A percentile compares a stretch with the other conserved stretches of the same genome.
Conservation (phyloP, 2,888 invertebrate genomes). For the Torymus tubicola region DNA sequence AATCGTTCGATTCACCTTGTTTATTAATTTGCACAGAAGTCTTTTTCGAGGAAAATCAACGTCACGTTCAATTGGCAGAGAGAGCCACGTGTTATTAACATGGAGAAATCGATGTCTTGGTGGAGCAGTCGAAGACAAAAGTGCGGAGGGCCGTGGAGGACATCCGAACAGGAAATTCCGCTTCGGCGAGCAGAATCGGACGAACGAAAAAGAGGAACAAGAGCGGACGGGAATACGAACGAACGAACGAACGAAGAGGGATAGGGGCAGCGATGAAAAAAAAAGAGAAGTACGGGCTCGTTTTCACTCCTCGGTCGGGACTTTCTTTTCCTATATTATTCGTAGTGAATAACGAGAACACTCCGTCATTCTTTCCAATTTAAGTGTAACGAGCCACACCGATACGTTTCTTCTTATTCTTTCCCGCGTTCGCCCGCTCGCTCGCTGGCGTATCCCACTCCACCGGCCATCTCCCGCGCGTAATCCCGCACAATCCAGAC, state of each 20-base stretch:
- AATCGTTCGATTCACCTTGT: conserved; percentile 21
- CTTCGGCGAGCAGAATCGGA: conserved; percentile 59
- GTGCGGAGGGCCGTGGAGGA: conserved; percentile 18
- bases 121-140: conserved; percentile 11
- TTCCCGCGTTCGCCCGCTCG: conserved; percentile 64
- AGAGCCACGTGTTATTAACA: neutral
- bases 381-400: conserved; percentile 77
- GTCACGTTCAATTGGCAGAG: neutral
- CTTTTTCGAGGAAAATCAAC: no score
- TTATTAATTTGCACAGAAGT: neutral
- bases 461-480: conserved; percentile 64
- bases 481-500: conserved; percentile 75
- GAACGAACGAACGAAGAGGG: neutral
- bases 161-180: conserved; percentile 57
- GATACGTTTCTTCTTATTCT: conserved; percentile 76
- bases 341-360: conserved; percentile 75
- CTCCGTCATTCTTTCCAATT: conserved; percentile 77
- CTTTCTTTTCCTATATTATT: conserved; percentile 73
- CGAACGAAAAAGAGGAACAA: conserved; percentile 13
- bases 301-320: conserved; percentile 38
- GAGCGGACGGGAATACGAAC: neutral
- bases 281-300: conserved; percentile 37
- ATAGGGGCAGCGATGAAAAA: neutral
- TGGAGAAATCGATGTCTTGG: neutral
- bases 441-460: conserved; percentile 62